These are phyloP conservation scores for Phylloscopus trochilus DNA, from an alignment of 2,113 vertebrate genomes.

Conservation along the genomic window DNA sequence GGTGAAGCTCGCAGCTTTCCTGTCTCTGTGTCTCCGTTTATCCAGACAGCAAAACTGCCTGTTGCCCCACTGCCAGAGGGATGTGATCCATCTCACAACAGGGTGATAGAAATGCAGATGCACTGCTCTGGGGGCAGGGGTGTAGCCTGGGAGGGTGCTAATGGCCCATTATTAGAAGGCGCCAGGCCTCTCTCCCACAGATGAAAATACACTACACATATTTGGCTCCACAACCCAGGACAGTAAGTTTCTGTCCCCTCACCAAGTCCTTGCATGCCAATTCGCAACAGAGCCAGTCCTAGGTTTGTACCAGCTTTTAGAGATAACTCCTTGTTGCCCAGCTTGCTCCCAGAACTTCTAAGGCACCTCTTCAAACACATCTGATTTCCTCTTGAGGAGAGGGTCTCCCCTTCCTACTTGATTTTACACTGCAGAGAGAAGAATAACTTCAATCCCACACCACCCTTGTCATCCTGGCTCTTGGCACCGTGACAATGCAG, in stretches of 20 bases:
- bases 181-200: too few relatives aligned
- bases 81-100: too few relatives aligned
- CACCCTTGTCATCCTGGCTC: not conserved
- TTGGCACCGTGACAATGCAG: fast-evolving
- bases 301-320: not conserved
- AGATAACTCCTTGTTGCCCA: not conserved
- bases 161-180: too few relatives aligned
- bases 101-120: too few relatives aligned
- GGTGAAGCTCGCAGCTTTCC: too few relatives aligned
- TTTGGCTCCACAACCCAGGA: too few relatives aligned
- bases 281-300: not conserved
- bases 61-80: too few relatives aligned
- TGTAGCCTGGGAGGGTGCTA: too few relatives aligned
- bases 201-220: too few relatives aligned
- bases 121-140: too few relatives aligned
- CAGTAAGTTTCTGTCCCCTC: not conserved
- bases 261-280: not conserved
- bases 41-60: too few relatives aligned
- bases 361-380: not conserved
- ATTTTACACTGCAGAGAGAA: not conserved
- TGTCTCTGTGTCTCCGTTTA: too few relatives aligned
- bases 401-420: not conserved
- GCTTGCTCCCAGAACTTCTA: not conserved
- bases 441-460: not conserved
- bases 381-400: not conserved